Evolutionary conservation across 2,888 invertebrate genomes (phyloP).

Genomic region (Pammene fasciana): DNA sequence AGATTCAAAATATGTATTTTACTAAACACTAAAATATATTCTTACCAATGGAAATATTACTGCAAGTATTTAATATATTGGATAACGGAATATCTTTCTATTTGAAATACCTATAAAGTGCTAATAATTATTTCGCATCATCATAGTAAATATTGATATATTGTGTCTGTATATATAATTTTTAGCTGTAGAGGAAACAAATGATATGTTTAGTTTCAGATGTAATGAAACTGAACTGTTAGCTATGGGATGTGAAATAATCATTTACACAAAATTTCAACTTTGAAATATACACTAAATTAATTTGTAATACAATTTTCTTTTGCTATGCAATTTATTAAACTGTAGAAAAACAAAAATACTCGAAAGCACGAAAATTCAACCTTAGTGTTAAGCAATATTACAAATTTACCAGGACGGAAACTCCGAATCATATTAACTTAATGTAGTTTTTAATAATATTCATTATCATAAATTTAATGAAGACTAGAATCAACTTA

Average conservation of each 20-base stretch:
- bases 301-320: no score
- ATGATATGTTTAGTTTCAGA: conserved; percentile 25
- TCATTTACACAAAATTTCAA: conserved; percentile 9
- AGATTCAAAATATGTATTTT: conserved; percentile 49
- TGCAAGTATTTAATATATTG: conserved; percentile 18
- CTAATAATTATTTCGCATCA: conserved; percentile 32
- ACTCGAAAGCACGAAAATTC: conserved; percentile 5
- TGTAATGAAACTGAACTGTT: not conserved
- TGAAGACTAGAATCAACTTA: conserved; percentile 45
- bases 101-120: conserved; percentile 12
- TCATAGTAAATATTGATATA: not conserved
- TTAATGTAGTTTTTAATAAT: conserved; percentile 9
- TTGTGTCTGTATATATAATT: not conserved
- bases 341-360: not conserved
- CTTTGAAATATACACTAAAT: conserved; percentile 14
- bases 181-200: conserved; percentile 2
- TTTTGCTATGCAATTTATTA: conserved; percentile 6
- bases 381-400: conserved; percentile 44
- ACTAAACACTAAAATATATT: conserved; percentile 41
- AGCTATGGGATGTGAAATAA: conserved; percentile 26
- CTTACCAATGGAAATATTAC: conserved; percentile 35
- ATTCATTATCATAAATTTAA: conserved; percentile 16
- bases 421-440: conserved; percentile 41
- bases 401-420: conserved; percentile 57
- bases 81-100: conserved; percentile 31